Evolutionary conservation across 2,888 invertebrate genomes (phyloP), one percentile per base, ranked within the genome.

Genomic region (Oeneis ivallda): DNA sequence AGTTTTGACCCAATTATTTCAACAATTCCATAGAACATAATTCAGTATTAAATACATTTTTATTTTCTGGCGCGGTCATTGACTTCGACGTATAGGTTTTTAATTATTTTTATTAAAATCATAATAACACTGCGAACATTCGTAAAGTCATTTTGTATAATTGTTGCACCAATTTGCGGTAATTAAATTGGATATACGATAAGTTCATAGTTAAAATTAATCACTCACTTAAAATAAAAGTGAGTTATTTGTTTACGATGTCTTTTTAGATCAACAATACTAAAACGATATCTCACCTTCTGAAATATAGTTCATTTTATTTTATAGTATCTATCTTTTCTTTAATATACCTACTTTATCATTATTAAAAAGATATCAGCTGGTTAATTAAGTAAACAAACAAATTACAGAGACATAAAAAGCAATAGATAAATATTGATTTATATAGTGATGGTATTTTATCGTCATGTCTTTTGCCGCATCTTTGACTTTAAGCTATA

Each of bases 81-180:
- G 59, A 47, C 47, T 54, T 54, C 13, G 11, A 57, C 5, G 26
- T 53, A 62, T 68, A 53, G 50, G 57, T 57, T 57, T 26, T 34
- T 53, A 19, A 60, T 60, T 45, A 45, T 47, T 58, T 60, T 39
- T 19, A 49, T 26, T 26, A 26, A 26, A 26, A 5, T 26, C 5
- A 39, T 9, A 32, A 11, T 49, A 34, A 60, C 19, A 60, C 19
- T 60, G 60, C 39, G 60, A 60, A 49, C 34, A 47, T 58, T 47
- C 58, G 47, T 34, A 26, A 17, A 39, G 60, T 39, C 49, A 60
- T 50, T 60, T 60, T 17, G 11, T 17, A 19, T 60, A 26, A 60
- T 49, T 50, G 50, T 19, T 50, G 60, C 60, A 60, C 60, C 60
- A 60, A 60, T 50, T 60, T 60, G 60, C 34, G 37, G 60, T 60